Conservation (phyloP, 2,797 vertebrate genomes). For the Eurystomus glaucurus region DNA sequence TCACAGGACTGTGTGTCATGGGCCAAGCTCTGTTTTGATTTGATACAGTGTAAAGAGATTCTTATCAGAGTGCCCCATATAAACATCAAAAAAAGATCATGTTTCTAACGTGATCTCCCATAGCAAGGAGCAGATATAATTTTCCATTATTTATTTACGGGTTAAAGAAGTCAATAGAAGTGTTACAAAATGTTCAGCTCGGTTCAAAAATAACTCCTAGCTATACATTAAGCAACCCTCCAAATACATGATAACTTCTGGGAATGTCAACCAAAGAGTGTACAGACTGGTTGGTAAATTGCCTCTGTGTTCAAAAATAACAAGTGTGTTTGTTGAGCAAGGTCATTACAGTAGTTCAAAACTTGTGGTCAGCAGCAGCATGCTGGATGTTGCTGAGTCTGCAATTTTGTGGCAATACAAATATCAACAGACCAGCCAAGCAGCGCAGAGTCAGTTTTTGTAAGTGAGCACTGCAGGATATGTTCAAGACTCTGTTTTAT, state of each 20-base stretch:
- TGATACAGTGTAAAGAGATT: conserved; percentile 51
- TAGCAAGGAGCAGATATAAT: conserved; percentile 60
- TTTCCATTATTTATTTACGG: conserved; percentile 31
- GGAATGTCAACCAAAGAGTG: conserved; percentile 50
- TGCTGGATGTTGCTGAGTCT: conserved; percentile 10
- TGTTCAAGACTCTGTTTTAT: conserved; percentile 27
- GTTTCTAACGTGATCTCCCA: conserved; percentile 23
- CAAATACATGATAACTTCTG: conserved; percentile 67
- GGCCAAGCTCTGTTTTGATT: conserved; percentile 67
- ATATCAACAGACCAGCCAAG: conserved; percentile 32
- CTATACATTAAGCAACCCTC: conserved; percentile 70
- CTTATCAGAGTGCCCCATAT: conserved; percentile 39
- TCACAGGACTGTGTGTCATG: conserved; percentile 31
- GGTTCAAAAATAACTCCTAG: conserved; percentile 68
- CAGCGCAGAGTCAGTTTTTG: background rate
- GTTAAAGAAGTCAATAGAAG: conserved; percentile 69
- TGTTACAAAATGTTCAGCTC: conserved; percentile 55
- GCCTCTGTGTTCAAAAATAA: conserved; percentile 63
- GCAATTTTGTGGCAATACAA: conserved; percentile 2
- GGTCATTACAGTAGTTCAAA: conserved; percentile 29
- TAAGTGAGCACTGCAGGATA: conserved; percentile 2
- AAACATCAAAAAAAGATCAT: conserved; percentile 49
- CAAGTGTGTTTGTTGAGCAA: conserved; percentile 37
- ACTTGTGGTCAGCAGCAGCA: background rate
- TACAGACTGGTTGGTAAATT: conserved; percentile 53